Evolutionary conservation across 1,140 invertebrate genomes (phyloP), one percentile per base, ranked within the genome.

Genomic region (Leptinotarsa lineolata): DNA sequence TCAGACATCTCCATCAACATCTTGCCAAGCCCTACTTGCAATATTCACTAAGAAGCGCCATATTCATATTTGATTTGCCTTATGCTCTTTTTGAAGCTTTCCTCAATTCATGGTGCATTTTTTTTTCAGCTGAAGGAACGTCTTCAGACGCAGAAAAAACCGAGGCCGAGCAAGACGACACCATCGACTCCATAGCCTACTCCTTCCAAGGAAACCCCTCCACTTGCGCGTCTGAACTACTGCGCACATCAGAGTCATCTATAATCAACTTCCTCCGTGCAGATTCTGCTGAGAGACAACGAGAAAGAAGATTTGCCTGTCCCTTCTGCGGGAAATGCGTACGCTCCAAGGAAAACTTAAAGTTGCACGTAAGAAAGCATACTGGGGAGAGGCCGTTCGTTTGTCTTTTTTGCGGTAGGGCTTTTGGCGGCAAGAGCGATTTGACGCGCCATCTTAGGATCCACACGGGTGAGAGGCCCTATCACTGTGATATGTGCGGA

Each of bases 251-350:
- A 8, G 89, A 91, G 81, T 88, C 89, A 1, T 90, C 89, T 1
- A 87, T 91, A 54, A 84, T 91, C 65, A 89, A 88, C 65, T 90
- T 91, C 72, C 80, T 91, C 76, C 87, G 89, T 54, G 84, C 88
- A 16, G 90, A 90, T 80, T 84, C 87, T 6, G 88, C 88, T n/a
- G 90, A 92, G 73, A 81, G 90, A 44, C 90, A 92, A 80, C 85
- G 91, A 24, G 90, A 91, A 79, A 86, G 90, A 66, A 77, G 86
- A 68, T 95, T 95, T 81, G 92, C 93, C 4, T 95, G 94, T 82
- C 93, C 93, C 1, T 95, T 95, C 79, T 96, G 94, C 82, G 93
- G 93, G 63, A 96, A 95, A 83, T 94, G 93, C 80, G 94, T 96
- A 4, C 87, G 93, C 22, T 94, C 93, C 8, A 94, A 95, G 82